A percentile compares a stretch with the other conserved stretches of the same genome.
These are phyloP conservation scores for Orthosia gothica DNA, from an alignment of 2,888 invertebrate genomes.

Conservation along the genomic window DNA sequence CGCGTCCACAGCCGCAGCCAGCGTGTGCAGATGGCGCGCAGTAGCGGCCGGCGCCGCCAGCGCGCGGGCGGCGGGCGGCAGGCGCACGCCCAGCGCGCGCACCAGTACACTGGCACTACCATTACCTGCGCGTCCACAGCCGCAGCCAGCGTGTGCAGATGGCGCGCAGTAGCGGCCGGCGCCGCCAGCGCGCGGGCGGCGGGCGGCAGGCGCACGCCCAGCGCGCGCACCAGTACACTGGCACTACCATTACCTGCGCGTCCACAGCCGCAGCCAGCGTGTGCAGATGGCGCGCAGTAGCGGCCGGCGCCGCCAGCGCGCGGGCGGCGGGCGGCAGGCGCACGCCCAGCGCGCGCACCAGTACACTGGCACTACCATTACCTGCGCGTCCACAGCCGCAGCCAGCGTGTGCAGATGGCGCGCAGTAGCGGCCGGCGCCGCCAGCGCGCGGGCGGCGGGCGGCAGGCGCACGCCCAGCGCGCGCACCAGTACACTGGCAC, in stretches of 20 bases:
- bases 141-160: slow-evolving; percentile 93
- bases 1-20: slow-evolving; percentile 90
- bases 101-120: no score
- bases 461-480: no score
- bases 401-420: slow-evolving; percentile 74
- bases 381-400: no score
- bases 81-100: slow-evolving; percentile 74
- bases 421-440: no score
- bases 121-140: slow-evolving; percentile 82
- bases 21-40: slow-evolving; percentile 93
- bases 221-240: slow-evolving; percentile 79
- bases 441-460: no score
- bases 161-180: slow-evolving; percentile 92
- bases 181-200: slow-evolving; percentile 82
- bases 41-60: slow-evolving; percentile 92
- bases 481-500: no score
- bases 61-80: slow-evolving; percentile 77
- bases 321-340: slow-evolving; percentile 76
- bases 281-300: slow-evolving; percentile 93
- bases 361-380: no score
- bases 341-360: slow-evolving; percentile 76
- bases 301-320: slow-evolving; percentile 90
- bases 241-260: no score
- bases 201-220: slow-evolving; percentile 74
- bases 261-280: slow-evolving; percentile 82